Percentiles rank a stretch among this genome's conserved stretches.
phyloP scores from a whole-genome alignment of 2,888 invertebrate species.

The Sinelater perroti region DNA sequence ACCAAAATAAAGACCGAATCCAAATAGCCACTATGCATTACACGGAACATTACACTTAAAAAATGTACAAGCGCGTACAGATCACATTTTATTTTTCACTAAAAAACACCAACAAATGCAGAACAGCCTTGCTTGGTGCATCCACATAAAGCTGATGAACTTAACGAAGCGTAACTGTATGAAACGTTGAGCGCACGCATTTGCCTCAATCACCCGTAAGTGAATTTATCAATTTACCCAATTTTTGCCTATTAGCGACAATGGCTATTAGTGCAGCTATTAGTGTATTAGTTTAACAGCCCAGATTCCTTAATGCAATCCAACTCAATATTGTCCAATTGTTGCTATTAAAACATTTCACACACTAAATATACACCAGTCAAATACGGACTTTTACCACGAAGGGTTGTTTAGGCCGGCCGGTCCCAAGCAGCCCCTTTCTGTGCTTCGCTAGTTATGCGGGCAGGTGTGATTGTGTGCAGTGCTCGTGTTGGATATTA shows the following conservation, averaged over 20 bases:
- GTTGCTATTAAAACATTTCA: constrained; percentile 62
- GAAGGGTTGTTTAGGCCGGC: constrained; percentile 54
- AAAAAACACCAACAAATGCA: too few species aligned
- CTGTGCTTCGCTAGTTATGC: too few species aligned
- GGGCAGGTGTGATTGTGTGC: too few species aligned
- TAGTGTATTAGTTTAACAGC: constrained; percentile 62
- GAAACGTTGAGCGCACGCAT: constrained; percentile 39
- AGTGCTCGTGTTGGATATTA: too few species aligned
- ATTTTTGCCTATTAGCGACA: constrained; percentile 64
- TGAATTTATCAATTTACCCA: constrained; percentile 65
- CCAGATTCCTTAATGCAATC: constrained; percentile 63
- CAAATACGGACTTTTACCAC: constrained; percentile 56
- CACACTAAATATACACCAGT: constrained; percentile 58
- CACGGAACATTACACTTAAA: too few species aligned
- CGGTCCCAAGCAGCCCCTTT: too few species aligned
- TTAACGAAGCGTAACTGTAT: constrained; percentile 33
- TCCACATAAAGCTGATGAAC: constrained; percentile 25
- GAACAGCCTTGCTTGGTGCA: too few species aligned
- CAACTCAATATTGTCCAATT: constrained; percentile 63
- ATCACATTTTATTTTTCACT: too few species aligned
- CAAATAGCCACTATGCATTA: too few species aligned
- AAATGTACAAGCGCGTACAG: too few species aligned
- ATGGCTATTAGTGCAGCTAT: constrained; percentile 62
- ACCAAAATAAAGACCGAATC: too few species aligned
- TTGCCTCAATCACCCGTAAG: constrained; percentile 51